Evolutionary conservation across 2,888 invertebrate genomes (phyloP).

Genomic region (Smittia sp.): DNA sequence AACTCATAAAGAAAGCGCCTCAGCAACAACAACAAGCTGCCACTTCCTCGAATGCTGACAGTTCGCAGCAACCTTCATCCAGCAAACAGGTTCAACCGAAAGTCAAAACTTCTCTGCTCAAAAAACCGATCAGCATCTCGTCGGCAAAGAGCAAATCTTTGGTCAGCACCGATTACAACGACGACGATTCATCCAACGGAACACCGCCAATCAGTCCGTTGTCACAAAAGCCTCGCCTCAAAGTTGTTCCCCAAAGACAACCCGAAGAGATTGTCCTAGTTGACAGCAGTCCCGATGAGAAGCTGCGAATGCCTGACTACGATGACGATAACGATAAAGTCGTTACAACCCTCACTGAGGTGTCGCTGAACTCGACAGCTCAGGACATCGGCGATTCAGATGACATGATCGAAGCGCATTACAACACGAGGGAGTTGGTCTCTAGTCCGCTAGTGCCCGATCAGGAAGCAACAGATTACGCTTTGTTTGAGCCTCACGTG

Average conservation of each 20-base stretch:
- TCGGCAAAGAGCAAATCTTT: slow-evolving; percentile 56
- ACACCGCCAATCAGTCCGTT: slow-evolving; percentile 59
- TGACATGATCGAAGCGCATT: slow-evolving; percentile 58
- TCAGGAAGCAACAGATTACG: slow-evolving; percentile 59
- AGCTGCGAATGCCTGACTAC: slow-evolving; percentile 58
- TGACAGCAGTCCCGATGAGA: slow-evolving; percentile 52
- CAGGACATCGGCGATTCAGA: slow-evolving; percentile 59
- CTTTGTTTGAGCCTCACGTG: slow-evolving; percentile 62
- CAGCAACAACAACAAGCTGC: slow-evolving; percentile 25
- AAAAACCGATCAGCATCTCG: slow-evolving; percentile 49
- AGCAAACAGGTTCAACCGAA: slow-evolving; percentile 50
- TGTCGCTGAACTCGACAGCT: slow-evolving; percentile 60
- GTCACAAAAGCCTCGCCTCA: slow-evolving; percentile 46
- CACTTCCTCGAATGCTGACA: slow-evolving; percentile 36
- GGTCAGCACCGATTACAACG: slow-evolving; percentile 60
- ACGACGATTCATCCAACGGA: slow-evolving; percentile 60
- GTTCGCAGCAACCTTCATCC: slow-evolving; percentile 54
- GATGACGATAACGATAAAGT: slow-evolving; percentile 61
- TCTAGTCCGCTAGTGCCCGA: slow-evolving; percentile 60
- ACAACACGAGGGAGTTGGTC: slow-evolving; percentile 58
- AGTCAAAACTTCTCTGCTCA: slow-evolving; percentile 55
- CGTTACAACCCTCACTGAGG: slow-evolving; percentile 57
- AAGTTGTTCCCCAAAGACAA: slow-evolving; percentile 46
- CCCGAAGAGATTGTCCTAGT: slow-evolving; percentile 46
- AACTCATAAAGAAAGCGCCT: slow-evolving; percentile 29